Evolutionary conservation across 1,140 invertebrate species (phyloP), one percentile per base, ranked within the genome.

Genomic region (Conopomorpha cramerella): DNA sequence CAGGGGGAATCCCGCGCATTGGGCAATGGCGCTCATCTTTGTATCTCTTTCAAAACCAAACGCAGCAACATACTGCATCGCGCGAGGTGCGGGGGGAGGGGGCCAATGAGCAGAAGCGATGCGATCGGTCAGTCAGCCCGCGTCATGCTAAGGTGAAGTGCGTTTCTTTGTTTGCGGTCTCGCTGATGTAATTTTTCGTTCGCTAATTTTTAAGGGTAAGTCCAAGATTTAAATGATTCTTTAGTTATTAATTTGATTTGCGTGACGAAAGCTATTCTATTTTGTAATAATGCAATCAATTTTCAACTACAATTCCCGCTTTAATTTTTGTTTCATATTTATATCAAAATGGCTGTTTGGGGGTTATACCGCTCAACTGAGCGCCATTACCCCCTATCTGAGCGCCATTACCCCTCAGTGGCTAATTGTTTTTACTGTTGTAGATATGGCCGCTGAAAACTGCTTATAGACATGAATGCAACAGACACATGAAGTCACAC

Each of bases 361-460:
- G 43, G 38, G n/a, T n/a, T n/a, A n/a, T n/a, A n/a, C n/a, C n/a
- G n/a, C n/a, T n/a, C n/a, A n/a, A n/a, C n/a, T n/a, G n/a, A n/a
- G n/a, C n/a, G n/a, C n/a, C n/a, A n/a, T n/a, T n/a, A n/a, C n/a
- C n/a, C n/a, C n/a, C n/a, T n/a, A n/a, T n/a, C n/a, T n/a, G n/a
- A n/a, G n/a, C n/a, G n/a, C n/a, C n/a, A n/a, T n/a, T n/a, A n/a
- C n/a, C n/a, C n/a, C n/a, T n/a, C n/a, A n/a, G n/a, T n/a, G n/a
- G n/a, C n/a, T n/a, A n/a, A n/a, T n/a, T n/a, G n/a, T n/a, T n/a
- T n/a, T n/a, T n/a, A n/a, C n/a, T n/a, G n/a, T n/a, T n/a, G n/a
- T n/a, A n/a, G n/a, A n/a, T n/a, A n/a, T n/a, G 55, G 0, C 57
- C 73, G 34, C 60, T 81, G 3, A 80, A 79, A 52, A 50, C 19